Percentiles rank a stretch among this genome's conserved stretches.
phyloP scores from a whole-genome alignment of 2,888 invertebrate species.

The Clivina fossor region DNA sequence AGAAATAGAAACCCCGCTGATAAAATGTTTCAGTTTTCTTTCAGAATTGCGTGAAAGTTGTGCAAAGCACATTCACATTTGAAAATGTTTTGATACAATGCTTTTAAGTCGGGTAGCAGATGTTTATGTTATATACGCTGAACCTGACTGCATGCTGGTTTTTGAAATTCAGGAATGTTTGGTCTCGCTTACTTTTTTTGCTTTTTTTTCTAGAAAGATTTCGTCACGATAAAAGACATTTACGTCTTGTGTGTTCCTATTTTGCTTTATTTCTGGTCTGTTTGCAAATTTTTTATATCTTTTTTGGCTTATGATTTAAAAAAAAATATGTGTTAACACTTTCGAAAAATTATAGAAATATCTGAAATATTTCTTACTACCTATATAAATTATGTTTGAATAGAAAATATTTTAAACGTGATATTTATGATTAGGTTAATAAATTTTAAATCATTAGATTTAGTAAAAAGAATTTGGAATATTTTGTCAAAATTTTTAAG shows the following conservation, averaged over 20 bases:
- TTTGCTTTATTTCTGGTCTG: too few species aligned
- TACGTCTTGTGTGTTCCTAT: conserved; percentile 17
- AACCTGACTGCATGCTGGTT: conserved; percentile 14
- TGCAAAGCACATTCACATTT: conserved; percentile 9
- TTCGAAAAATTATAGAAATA: too few species aligned
- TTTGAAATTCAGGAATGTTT: conserved; percentile 16
- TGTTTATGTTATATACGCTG: conserved; percentile 4
- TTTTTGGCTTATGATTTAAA: too few species aligned
- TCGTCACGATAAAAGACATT: conserved; percentile 17
- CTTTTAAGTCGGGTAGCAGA: conserved; percentile 18
- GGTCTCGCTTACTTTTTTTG: conserved; percentile 12
- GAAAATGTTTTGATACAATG: conserved; percentile 33
- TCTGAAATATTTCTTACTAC: too few species aligned
- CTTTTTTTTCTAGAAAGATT: conserved; percentile 19
- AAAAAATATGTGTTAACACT: conserved; percentile 15
- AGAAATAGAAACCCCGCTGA: conserved; percentile 6
- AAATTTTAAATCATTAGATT: too few species aligned
- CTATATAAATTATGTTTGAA: too few species aligned
- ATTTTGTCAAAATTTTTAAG: too few species aligned
- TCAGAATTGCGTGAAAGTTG: conserved; percentile 18
- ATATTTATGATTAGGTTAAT: too few species aligned
- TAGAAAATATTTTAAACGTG: too few species aligned
- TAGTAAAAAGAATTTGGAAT: too few species aligned
- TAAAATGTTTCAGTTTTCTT: neutral
- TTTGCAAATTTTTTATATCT: too few species aligned